Conservation (phyloP, 2,888 invertebrate genomes). For the Temnothorax unifasciatus region DNA sequence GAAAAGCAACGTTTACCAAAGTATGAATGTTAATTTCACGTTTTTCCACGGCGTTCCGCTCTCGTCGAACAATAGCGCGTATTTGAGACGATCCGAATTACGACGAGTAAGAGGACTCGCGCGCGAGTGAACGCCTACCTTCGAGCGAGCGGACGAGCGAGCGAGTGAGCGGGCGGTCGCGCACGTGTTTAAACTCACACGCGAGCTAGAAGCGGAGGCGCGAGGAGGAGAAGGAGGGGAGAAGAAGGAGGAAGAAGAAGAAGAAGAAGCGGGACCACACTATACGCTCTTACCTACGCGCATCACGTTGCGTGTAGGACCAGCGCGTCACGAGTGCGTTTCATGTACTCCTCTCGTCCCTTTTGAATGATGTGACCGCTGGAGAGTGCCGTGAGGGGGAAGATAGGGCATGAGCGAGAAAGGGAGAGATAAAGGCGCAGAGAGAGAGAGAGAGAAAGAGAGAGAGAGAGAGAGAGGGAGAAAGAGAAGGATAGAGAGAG, state of each 20-base stretch:
- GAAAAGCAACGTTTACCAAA: neutral
- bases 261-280: slow-evolving; percentile 41
- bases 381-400: slow-evolving; percentile 54
- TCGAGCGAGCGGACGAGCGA: slow-evolving; percentile 28
- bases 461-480: neutral
- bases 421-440: neutral
- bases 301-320: slow-evolving; percentile 69
- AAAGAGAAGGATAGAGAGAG: slow-evolving; percentile 33
- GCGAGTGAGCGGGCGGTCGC: slow-evolving; percentile 26
- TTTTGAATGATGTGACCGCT: slow-evolving; percentile 71
- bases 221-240: slow-evolving; percentile 17
- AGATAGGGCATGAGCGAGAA: slow-evolving; percentile 15
- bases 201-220: slow-evolving; percentile 38
- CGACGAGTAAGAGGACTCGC: slow-evolving; percentile 41
- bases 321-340: slow-evolving; percentile 71
- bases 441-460: neutral
- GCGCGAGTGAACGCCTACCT: slow-evolving; percentile 43
- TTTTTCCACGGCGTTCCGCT: neutral
- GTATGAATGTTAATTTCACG: slow-evolving; percentile 25
- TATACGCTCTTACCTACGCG: slow-evolving; percentile 57
- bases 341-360: slow-evolving; percentile 71
- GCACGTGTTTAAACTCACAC: slow-evolving; percentile 69
- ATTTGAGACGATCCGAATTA: slow-evolving; percentile 48
- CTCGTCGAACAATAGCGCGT: slow-evolving; percentile 36
- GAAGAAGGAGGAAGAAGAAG: slow-evolving; percentile 10